Base-by-base conservation (phyloP, 2,797 vertebrate genomes). In the Molossus alvarezi region DNA sequence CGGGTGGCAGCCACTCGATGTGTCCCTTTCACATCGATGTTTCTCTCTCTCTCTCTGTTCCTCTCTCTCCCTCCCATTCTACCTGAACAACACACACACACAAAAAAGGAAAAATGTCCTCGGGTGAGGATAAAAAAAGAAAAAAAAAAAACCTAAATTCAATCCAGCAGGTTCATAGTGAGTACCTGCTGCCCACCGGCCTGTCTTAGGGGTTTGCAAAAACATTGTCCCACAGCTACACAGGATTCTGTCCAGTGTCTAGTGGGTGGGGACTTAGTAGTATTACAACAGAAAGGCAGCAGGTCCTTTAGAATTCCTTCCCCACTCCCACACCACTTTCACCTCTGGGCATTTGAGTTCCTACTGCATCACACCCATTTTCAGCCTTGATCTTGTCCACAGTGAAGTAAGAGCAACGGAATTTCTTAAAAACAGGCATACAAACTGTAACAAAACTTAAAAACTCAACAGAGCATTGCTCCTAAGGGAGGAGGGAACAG, bases 271-370 rank as follows among this genome's bases (percentile, higher is more conserved):
- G 48, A 73, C 73, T 86, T 77, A 29, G 45, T 45, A 69, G 45
- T 45, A 69, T 60, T 21, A 51, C 87, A 37, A 60, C 25, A 95
- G 77, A 53, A 60, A 91, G 73, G 87, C 27, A 62, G 13, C 62
- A 13, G 37, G 11, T 48, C 8, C 64, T 27, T 65, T n/a, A 33
- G 55, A n/a, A 55, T 8, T 21, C 17, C 41, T 89, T 67, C 29
- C 11, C 3, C 1, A 4, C 3, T 5, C 3, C 15, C 18, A 27
- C 20, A 9, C 4, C 25, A 12, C 10, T 53, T 9, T 60, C 58
- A n/a, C 37, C n/a, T 85, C 58, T 72, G 5, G 8, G n/a, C 14
- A 2, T 29, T 33, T 17, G 65, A 80, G n/a, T 29, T 84, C 71
- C 48, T 60, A 27, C 57, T 80, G 13, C 37, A 2, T 41, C 14